These are phyloP conservation scores for Microtus ochrogaster DNA, from an alignment of 2,113 vertebrate species.

Conservation along the genomic window DNA sequence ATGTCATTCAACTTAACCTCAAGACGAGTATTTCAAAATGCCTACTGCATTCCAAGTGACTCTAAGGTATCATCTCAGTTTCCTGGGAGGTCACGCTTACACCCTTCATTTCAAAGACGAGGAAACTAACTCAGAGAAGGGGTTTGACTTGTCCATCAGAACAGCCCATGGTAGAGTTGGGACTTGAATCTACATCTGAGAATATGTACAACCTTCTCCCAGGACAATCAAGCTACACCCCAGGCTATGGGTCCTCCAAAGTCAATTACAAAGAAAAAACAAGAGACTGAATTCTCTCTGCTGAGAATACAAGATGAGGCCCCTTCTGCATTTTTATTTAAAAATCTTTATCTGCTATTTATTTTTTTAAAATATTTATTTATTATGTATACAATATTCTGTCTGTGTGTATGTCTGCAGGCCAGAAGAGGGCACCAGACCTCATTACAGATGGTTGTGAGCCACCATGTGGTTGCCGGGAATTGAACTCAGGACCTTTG, in stretches of 20 bases:
- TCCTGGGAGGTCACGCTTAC: neutral
- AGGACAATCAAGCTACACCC: neutral
- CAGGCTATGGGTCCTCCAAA: neutral
- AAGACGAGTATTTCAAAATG: neutral
- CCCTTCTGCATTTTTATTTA: neutral
- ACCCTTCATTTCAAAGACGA: neutral
- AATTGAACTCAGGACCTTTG: too few species aligned
- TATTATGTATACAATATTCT: too few species aligned
- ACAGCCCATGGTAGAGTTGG: neutral
- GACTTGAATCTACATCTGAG: neutral
- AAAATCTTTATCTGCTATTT: neutral
- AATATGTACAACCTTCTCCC: neutral
- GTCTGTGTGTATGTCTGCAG: too few species aligned
- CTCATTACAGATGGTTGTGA: too few species aligned
- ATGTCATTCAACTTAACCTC: neutral
- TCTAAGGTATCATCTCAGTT: neutral
- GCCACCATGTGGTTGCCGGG: too few species aligned
- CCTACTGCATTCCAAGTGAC: neutral
- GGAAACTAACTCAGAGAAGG: neutral
- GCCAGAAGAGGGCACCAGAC: too few species aligned
- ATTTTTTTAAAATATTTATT: neutral
- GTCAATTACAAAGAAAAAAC: constrained; percentile 1
- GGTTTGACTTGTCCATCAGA: neutral
- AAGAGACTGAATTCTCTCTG: neutral
- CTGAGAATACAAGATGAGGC: neutral